Conservation (phyloP, 2,797 vertebrate species). For the Lindbergichthys nudifrons region DNA sequence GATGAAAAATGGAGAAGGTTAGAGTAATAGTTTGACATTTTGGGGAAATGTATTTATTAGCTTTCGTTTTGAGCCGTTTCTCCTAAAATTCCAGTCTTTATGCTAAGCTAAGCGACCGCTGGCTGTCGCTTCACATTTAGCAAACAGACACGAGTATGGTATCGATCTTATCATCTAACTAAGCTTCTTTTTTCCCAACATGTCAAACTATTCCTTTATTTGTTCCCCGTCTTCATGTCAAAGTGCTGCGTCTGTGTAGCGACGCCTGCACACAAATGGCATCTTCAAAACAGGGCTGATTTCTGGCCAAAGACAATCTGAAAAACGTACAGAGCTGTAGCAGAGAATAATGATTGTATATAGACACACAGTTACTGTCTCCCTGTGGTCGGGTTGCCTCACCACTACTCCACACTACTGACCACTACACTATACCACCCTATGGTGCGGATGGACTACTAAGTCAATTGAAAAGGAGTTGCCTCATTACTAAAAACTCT, state of each 20-base stretch:
- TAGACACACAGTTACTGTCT: constrained; percentile 70
- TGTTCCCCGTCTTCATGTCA: not conserved
- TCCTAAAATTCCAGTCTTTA: not conserved
- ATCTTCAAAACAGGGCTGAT: not conserved
- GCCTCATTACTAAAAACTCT: constrained; percentile 64
- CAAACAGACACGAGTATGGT: too few species aligned
- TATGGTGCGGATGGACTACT: constrained; percentile 78
- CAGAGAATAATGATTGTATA: constrained; percentile 59
- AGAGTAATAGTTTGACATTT: constrained; percentile 16
- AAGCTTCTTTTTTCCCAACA: not conserved
- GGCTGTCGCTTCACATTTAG: not conserved
- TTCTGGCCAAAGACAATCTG: constrained; percentile 23
- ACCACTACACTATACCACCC: constrained; percentile 78
- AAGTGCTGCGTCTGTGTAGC: not conserved
- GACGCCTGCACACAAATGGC: not conserved
- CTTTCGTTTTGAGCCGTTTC: not conserved
- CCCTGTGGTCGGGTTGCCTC: constrained; percentile 70
- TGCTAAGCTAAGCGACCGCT: not conserved
- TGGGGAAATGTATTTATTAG: not conserved
- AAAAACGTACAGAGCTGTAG: constrained; percentile 58
- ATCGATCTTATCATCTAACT: not conserved
- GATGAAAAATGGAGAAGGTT: constrained; percentile 18
- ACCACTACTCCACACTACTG: constrained; percentile 84
- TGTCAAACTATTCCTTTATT: not conserved
- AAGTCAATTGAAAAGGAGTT: constrained; percentile 54